Conservation (phyloP, 2,888 invertebrate species). For the Stegana nigrithorax region DNA sequence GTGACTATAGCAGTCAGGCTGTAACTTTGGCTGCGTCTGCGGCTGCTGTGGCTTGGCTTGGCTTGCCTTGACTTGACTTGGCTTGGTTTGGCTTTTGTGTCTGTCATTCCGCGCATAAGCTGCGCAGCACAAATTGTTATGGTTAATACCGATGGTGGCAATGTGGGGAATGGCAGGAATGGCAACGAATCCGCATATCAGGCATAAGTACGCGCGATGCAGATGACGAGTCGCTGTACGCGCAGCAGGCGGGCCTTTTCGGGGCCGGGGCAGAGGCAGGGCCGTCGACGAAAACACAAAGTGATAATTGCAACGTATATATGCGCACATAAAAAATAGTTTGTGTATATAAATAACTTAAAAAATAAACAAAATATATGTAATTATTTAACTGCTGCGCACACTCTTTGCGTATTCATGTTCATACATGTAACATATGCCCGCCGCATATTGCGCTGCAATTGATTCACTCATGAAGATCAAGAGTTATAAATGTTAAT, state of each 20-base stretch:
- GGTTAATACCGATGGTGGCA: not conserved
- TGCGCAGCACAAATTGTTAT: no score
- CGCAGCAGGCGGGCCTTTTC: not conserved
- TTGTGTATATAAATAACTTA: not conserved
- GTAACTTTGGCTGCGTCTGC: not conserved
- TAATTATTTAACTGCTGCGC: not conserved
- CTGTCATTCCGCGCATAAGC: no score
- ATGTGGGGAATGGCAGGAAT: not conserved
- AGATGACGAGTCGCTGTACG: not conserved
- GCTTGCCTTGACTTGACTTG: conserved; percentile 24
- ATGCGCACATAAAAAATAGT: not conserved
- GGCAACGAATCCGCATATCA: conserved; percentile 58
- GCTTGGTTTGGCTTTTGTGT: conserved; percentile 35
- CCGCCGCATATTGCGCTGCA: conserved; percentile 18
- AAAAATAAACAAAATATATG: not conserved
- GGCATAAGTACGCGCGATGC: no score
- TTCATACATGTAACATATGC: not conserved
- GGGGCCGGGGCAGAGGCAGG: not conserved
- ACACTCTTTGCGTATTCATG: conserved; percentile 24
- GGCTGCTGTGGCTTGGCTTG: conserved; percentile 4
- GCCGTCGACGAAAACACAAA: not conserved
- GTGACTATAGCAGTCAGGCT: not conserved
- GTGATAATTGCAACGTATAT: not conserved
- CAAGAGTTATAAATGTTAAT: conserved; percentile 64
- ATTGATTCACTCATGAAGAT: conserved; percentile 44